Conservation (phyloP, 2,888 invertebrate genomes). For the Torymus aiolomorphi region DNA sequence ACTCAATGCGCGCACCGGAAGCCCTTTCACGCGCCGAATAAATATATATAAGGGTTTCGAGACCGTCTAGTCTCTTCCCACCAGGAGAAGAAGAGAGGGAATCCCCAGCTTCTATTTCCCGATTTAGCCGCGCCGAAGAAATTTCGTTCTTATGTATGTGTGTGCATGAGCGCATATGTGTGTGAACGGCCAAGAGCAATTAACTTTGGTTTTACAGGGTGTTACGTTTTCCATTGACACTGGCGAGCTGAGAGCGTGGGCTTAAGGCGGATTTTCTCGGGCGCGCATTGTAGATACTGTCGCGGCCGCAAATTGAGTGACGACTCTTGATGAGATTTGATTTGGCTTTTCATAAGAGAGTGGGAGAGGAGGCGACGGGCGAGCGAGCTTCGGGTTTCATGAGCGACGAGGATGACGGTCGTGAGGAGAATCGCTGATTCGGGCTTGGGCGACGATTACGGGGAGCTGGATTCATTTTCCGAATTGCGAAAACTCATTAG, state of each 20-base stretch:
- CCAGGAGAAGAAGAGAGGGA: not conserved
- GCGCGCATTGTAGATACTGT: not conserved
- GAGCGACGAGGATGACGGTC: not conserved
- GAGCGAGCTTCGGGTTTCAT: conserved; percentile 9
- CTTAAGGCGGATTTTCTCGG: conserved; percentile 23
- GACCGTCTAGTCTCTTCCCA: conserved; percentile 1
- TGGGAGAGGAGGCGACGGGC: too few relatives aligned
- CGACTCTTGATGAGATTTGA: conserved; percentile 41
- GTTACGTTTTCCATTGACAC: conserved; percentile 17
- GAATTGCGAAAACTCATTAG: too few relatives aligned
- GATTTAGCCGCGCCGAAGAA: conserved; percentile 1
- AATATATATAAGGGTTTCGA: conserved; percentile 40
- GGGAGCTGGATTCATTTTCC: too few relatives aligned
- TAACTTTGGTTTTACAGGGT: conserved; percentile 25
- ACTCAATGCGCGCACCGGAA: conserved; percentile 70
- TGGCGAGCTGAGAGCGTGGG: not conserved
- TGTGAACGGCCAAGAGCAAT: conserved; percentile 18
- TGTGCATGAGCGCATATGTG: not conserved
- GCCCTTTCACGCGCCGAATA: conserved; percentile 69
- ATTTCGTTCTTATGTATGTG: not conserved
- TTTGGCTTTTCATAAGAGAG: conserved; percentile 31
- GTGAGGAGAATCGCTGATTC: too few relatives aligned
- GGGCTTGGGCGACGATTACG: too few relatives aligned
- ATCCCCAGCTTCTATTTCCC: conserved; percentile 12
- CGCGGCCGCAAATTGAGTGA: conserved; percentile 29